Evolutionary conservation across 53 echinoderm and acorn worm genomes (phyloP).

Genomic region (Mesocentrotus franciscanus): DNA sequence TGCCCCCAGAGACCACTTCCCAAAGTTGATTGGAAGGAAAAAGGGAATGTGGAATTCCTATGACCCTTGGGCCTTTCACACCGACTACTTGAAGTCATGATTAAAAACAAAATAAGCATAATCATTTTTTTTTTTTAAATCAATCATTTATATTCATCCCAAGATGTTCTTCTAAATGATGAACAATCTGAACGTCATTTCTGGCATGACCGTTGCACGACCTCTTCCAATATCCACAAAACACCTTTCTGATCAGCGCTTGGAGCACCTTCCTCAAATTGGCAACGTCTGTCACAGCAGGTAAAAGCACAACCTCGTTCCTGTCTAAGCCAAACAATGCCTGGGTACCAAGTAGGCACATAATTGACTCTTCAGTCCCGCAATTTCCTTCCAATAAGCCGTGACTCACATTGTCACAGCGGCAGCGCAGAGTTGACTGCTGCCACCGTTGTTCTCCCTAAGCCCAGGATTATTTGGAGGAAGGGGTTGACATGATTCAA

Average conservation of each 20-base stretch:
- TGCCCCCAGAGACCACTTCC: too few relatives aligned
- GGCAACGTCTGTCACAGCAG: conserved; percentile 39
- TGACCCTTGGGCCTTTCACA: too few relatives aligned
- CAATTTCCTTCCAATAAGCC: conserved; percentile 39
- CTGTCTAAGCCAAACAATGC: neutral
- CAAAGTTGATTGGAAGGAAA: too few relatives aligned
- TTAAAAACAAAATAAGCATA: too few relatives aligned
- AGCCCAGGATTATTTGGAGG: conserved; percentile 9
- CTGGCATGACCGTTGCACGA: neutral
- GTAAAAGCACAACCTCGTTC: neutral
- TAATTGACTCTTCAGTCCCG: conserved; percentile 29
- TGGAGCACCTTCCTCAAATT: neutral
- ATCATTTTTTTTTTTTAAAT: too few relatives aligned
- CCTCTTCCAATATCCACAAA: neutral
- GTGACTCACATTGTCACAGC: conserved; percentile 25
- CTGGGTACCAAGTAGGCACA: neutral
- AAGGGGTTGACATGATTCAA: conserved; percentile 40
- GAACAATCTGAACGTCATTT: neutral
- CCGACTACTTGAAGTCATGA: too few relatives aligned
- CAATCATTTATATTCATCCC: neutral
- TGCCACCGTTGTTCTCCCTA: conserved; percentile 20
- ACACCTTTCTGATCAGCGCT: neutral
- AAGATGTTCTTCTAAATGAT: neutral
- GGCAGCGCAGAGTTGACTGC: neutral
- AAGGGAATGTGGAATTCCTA: too few relatives aligned